Conservation (phyloP, 1,140 invertebrate species). For the Oryctes rhinoceros region DNA sequence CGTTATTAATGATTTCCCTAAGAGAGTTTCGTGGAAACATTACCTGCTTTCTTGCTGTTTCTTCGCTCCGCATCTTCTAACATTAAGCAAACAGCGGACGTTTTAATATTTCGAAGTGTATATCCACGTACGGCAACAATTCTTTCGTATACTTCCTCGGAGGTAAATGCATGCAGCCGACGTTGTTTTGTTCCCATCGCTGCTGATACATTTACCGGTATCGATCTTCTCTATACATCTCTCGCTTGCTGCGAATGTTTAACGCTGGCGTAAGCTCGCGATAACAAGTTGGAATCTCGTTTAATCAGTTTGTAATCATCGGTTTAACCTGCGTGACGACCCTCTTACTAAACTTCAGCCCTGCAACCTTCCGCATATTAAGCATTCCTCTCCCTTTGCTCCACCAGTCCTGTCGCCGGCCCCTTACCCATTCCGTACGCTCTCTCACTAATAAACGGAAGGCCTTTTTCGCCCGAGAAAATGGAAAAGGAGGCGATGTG, state of each 20-base stretch:
- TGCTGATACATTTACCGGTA: slow-evolving; percentile 5
- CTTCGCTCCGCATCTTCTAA: not conserved
- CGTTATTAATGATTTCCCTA: not conserved
- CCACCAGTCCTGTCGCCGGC: not conserved
- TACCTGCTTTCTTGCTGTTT: not conserved
- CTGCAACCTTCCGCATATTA: slow-evolving; percentile 51
- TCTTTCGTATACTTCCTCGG: not conserved
- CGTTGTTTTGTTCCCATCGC: not conserved
- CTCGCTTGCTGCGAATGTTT: slow-evolving; percentile 37
- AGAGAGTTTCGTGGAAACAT: not conserved
- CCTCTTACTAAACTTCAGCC: slow-evolving; percentile 49
- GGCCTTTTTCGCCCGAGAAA: slow-evolving; percentile 24
- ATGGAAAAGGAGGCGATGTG: slow-evolving; percentile 1
- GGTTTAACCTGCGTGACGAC: slow-evolving; percentile 56
- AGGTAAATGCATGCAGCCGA: not conserved
- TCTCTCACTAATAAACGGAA: slow-evolving; percentile 26
- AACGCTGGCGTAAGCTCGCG: slow-evolving; percentile 50
- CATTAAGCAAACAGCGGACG: not conserved
- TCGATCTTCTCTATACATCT: slow-evolving; percentile 2
- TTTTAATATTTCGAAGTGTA: slow-evolving; percentile 1
- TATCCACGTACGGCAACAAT: not conserved
- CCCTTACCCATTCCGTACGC: not conserved
- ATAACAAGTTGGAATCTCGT: slow-evolving; percentile 51
- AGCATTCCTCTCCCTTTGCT: slow-evolving; percentile 37
- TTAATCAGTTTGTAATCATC: slow-evolving; percentile 57